Base-by-base conservation (phyloP, 2,113 vertebrate species). In the Grammomys dolichurus region DNA sequence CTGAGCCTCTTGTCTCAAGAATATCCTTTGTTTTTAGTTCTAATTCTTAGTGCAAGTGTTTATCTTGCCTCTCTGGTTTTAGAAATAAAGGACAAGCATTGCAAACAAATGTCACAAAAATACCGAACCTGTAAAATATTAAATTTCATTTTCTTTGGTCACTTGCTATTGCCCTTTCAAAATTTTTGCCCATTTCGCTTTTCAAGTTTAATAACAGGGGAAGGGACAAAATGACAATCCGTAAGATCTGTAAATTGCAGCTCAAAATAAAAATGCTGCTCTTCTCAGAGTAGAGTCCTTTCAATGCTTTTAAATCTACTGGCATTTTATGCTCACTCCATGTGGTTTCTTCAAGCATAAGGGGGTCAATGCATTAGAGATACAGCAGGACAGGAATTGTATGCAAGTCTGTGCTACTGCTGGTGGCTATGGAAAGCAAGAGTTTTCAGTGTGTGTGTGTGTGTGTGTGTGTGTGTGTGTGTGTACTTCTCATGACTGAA, bases 111-210 rank as follows among this genome's bases (percentile, higher is more conserved):
- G 36, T 81, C 84, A 76, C 43, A 75, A 28, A 46, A 84, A 40
- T 73, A 69, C 22, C 43, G 56, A 89, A 58, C 26, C 46, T 24
- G 13, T 91, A 65, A 91, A 94, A 91, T 54, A 75, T 81, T 78
- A 56, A 75, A 88, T 90, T 91, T 94, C 20, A 65, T 82, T 87
- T 94, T 87, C 72, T 87, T 92, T 77, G 33, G 31, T 89, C n/a
- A 91, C 93, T 93, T 95, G 72, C 46, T 60, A 3, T 69, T 94
- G 51, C 33, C 40, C 76, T 96, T 97, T 96, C 40, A 92, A 95
- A 93, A 93, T 13, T 78, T 91, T 93, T 67, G 10, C 85, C 54
- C 75, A 36, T 80, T 95, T 94, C 84, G 43, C 69, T 94, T 94
- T 95, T 81, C 56, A 90, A 76, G 8, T 1, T 28, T 43, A 89